Conservation (phyloP, 1,140 invertebrate species). For the Aporrectodea caliginosa region DNA sequence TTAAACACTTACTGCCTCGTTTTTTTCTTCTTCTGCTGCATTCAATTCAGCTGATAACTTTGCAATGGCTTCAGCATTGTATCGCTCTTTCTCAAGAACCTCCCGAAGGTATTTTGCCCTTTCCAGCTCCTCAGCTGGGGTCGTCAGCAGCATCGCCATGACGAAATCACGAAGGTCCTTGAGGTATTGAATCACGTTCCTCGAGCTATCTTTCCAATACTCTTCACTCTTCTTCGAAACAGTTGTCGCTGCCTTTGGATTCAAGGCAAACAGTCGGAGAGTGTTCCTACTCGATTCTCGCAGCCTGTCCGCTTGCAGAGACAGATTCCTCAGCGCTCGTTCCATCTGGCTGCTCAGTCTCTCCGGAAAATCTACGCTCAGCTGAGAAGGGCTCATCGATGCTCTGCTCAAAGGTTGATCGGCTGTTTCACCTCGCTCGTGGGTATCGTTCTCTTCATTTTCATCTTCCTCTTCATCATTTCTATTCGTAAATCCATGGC, state of each 20-base stretch:
- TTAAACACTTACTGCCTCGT: slow-evolving; percentile 47
- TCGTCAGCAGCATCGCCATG: slow-evolving; percentile 49
- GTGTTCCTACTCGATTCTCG: slow-evolving; percentile 50
- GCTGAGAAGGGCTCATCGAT: no score
- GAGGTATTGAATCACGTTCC: slow-evolving; percentile 39
- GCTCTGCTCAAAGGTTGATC: no score
- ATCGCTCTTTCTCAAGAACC: slow-evolving; percentile 45
- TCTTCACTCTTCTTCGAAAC: slow-evolving; percentile 33
- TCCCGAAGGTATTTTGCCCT: slow-evolving; percentile 47
- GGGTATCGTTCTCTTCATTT: slow-evolving; percentile 32
- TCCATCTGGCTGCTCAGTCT: no score
- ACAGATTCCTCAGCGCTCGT: slow-evolving; percentile 41
- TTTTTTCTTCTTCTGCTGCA: slow-evolving; percentile 48
- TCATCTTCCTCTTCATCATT: slow-evolving; percentile 34
- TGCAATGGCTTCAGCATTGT: slow-evolving; percentile 49
- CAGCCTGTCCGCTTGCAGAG: slow-evolving; percentile 33
- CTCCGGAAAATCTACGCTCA: no score
- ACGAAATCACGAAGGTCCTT: slow-evolving; percentile 49
- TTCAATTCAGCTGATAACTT: slow-evolving; percentile 49
- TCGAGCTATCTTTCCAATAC: slow-evolving; percentile 19
- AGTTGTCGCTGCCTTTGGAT: slow-evolving; percentile 44
- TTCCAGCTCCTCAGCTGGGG: slow-evolving; percentile 52
- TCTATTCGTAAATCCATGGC: no score
- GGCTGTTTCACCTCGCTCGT: slow-evolving; percentile 7
- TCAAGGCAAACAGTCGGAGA: slow-evolving; percentile 44